phyloP scores from a whole-genome alignment of 2,113 vertebrate species.

The Mionectes macconnelli region DNA sequence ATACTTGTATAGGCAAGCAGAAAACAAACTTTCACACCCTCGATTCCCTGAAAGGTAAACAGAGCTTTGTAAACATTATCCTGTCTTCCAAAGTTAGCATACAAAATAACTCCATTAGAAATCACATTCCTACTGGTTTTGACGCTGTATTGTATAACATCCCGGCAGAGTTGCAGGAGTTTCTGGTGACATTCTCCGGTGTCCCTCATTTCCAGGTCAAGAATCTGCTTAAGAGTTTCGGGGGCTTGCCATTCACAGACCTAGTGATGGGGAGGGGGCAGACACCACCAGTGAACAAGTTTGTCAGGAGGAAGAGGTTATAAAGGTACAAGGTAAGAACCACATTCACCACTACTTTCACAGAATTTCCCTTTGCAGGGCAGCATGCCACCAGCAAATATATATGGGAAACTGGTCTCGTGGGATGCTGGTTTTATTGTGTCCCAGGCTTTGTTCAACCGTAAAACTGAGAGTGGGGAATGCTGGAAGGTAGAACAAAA shows the following conservation, averaged over 20 bases:
- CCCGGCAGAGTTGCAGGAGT: slow-evolving; percentile 79
- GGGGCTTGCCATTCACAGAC: slow-evolving; percentile 86
- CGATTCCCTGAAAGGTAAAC: not conserved
- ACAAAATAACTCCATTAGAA: not conserved
- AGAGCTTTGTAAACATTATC: not conserved
- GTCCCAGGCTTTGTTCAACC: not conserved
- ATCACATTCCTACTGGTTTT: slow-evolving; percentile 79
- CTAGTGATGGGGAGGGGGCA: slow-evolving; percentile 53
- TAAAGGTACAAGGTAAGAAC: not conserved
- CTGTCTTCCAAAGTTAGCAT: not conserved
- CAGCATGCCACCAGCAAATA: not conserved
- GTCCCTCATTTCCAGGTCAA: slow-evolving; percentile 84
- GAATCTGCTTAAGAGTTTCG: slow-evolving; percentile 76
- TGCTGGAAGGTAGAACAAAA: not conserved
- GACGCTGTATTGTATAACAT: slow-evolving; percentile 84
- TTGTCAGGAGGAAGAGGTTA: not conserved
- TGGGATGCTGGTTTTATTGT: not conserved
- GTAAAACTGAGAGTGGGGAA: not conserved
- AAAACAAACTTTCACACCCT: not conserved
- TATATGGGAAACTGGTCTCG: not conserved
- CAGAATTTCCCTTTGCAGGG: not conserved
- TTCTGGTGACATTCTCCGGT: slow-evolving; percentile 75
- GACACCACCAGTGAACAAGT: not conserved
- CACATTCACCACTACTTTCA: not conserved
- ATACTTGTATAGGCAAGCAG: not conserved